Percentiles rank a stretch among this genome's conserved stretches.
phyloP scores from a whole-genome alignment of 2,113 vertebrate species.

The Hepsetus odoe region DNA sequence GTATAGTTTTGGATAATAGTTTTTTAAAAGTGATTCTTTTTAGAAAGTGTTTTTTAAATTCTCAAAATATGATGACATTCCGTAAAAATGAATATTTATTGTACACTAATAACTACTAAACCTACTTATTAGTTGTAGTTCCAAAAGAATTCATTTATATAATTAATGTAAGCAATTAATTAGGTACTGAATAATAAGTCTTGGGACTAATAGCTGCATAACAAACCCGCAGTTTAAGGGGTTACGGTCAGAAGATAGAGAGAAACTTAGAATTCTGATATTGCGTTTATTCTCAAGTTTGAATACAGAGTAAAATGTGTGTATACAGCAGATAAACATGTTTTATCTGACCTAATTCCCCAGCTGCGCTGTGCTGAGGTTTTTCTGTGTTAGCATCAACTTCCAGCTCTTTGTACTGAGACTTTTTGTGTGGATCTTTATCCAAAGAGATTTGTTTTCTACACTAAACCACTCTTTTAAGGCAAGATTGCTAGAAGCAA shows the following conservation, averaged over 20 bases:
- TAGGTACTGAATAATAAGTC: background rate
- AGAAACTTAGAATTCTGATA: background rate
- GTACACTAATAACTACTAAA: background rate
- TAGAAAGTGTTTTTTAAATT: too few relatives aligned
- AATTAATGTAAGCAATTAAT: too few relatives aligned
- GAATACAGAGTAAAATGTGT: background rate
- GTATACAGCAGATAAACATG: background rate
- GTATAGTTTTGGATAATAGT: too few relatives aligned
- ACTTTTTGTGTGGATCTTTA: background rate
- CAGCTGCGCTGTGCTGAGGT: background rate
- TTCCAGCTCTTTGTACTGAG: background rate
- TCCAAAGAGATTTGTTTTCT: background rate
- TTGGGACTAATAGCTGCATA: background rate
- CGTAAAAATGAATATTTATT: too few relatives aligned
- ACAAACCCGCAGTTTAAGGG: background rate
- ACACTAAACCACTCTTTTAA: background rate
- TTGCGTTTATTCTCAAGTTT: background rate
- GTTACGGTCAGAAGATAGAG: background rate
- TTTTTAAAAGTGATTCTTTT: too few relatives aligned
- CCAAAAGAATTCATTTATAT: background rate
- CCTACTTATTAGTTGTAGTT: background rate
- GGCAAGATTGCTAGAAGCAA: too few relatives aligned
- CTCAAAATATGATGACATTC: too few relatives aligned
- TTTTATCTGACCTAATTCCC: background rate
- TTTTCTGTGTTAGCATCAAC: background rate